Evolutionary conservation across 2,888 invertebrate genomes (phyloP).

Genomic region (Ctena decussata): DNA sequence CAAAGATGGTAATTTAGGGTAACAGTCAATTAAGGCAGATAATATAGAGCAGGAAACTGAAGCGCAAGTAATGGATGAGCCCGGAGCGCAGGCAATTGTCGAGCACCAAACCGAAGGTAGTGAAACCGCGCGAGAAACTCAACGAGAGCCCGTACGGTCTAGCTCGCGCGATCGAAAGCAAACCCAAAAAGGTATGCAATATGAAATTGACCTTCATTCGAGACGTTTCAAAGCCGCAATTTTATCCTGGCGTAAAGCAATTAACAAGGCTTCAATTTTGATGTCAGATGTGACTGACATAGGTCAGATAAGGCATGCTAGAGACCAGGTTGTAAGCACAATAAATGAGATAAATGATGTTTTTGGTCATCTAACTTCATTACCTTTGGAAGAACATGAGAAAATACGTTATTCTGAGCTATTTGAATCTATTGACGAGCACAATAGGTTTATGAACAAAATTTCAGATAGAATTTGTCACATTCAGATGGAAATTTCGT

Average conservation of each 20-base stretch:
- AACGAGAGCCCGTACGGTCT: not conserved
- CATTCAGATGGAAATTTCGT: not conserved
- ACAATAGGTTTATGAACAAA: not conserved
- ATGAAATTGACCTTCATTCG: not conserved
- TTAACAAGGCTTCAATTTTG: not conserved
- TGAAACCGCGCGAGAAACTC: not conserved
- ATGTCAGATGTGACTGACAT: not conserved
- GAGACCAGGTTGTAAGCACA: not conserved
- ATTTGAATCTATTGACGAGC: not conserved
- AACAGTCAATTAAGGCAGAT: not conserved
- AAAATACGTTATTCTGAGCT: not conserved
- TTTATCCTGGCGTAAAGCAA: not conserved
- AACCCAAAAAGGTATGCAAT: not conserved
- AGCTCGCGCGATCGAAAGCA: not conserved
- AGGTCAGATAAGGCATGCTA: not conserved
- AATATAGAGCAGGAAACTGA: not conserved
- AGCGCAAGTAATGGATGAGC: not conserved
- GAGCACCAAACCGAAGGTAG: not conserved
- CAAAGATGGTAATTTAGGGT: not conserved
- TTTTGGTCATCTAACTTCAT: not conserved
- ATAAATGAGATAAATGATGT: not conserved
- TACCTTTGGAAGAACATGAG: not conserved
- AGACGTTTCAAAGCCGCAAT: not conserved
- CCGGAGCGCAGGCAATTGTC: not conserved
- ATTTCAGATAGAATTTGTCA: not conserved